Base-by-base conservation (phyloP, 2,797 vertebrate species). In the Microctenopoma steveboyesi region DNA sequence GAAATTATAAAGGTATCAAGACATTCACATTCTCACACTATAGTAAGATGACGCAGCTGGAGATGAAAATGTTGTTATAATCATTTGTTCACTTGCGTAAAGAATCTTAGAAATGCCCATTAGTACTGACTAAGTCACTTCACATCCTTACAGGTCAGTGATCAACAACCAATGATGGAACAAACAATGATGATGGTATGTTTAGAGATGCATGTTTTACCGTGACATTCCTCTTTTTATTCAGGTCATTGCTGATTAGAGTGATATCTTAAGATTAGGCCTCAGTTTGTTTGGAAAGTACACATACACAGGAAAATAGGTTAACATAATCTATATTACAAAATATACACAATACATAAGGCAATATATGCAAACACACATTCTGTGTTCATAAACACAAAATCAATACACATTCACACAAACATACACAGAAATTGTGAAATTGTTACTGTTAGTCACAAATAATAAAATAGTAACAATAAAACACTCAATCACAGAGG, bases 211-310 rank as follows among this genome's bases (percentile, higher is more conserved):
- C 22, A 22, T 22, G 22, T 22, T 60, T 27, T 39, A 55, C 25
- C 33, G 5, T 22, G 7, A 22, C 54, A 53, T 68, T 73, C 57
- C 46, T 64, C 56, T n/a, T 53, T 58, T 81, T 64, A 73, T 78
- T 68, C 27, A 76, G 72, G 72, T 71, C 55, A 76, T 81, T 66
- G 66, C 45, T 76, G 66, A 83, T 78, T 49, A 63, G 28, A 14
- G 51, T 18, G 63, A 76, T 74, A 73, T 70, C 50, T 64, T 78
- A 45, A 74, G 61, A 69, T 72, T 42, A 35, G 11, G 59, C 56
- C 7, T 56, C 15, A 5, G 5, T 51, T 43, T 5, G 7, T 46
- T 51, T n/a, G 22, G 35, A 54, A 33, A 15, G 22, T 28, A 42
- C 3, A n/a, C 13, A 16, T 9, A 8, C 35, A 35, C 49, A 35